Evolutionary conservation across 53 echinoderm and acorn worm genomes (phyloP).

Genomic region (Temnopleurus reevesii): DNA sequence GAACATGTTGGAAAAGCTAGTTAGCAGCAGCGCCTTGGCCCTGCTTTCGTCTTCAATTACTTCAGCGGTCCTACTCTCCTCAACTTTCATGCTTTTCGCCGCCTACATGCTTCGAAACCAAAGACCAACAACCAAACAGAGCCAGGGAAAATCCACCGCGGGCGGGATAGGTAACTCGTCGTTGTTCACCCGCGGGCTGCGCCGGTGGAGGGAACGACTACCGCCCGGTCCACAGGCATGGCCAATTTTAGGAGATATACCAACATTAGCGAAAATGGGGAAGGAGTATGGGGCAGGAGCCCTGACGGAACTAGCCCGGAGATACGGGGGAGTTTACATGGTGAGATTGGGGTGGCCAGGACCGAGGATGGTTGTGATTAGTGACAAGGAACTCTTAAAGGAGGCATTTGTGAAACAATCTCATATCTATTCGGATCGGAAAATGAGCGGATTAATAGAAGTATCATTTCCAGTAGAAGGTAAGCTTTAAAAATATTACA

Average conservation of each 20-base stretch:
- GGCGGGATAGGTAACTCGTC: slow-evolving; percentile 7
- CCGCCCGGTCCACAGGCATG: slow-evolving; percentile 69
- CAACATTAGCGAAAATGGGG: slow-evolving; percentile 53
- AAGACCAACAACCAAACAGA: slow-evolving; percentile 1
- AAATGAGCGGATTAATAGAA: slow-evolving; percentile 56
- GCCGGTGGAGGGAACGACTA: slow-evolving; percentile 41
- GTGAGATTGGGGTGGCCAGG: slow-evolving; percentile 59
- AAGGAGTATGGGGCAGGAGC: slow-evolving; percentile 64
- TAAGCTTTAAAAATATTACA: slow-evolving; percentile 26
- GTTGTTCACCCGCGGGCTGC: neutral
- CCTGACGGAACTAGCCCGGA: slow-evolving; percentile 64
- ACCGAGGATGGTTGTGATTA: slow-evolving; percentile 56
- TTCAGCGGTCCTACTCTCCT: slow-evolving; percentile 54
- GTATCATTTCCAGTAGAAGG: slow-evolving; percentile 73
- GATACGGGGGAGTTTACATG: slow-evolving; percentile 62
- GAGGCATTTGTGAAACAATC: slow-evolving; percentile 66
- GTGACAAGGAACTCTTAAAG: slow-evolving; percentile 41
- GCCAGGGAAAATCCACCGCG: slow-evolving; percentile 14
- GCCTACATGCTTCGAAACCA: slow-evolving; percentile 49
- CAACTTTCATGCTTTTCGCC: slow-evolving; percentile 51
- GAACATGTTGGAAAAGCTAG: slow-evolving; percentile 53
- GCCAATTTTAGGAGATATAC: slow-evolving; percentile 67
- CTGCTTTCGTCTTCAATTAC: slow-evolving; percentile 51
- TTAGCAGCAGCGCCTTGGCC: slow-evolving; percentile 51
- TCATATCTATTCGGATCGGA: slow-evolving; percentile 51